phyloP scores from a whole-genome alignment of 2,113 vertebrate genomes.

The Riparia riparia region DNA sequence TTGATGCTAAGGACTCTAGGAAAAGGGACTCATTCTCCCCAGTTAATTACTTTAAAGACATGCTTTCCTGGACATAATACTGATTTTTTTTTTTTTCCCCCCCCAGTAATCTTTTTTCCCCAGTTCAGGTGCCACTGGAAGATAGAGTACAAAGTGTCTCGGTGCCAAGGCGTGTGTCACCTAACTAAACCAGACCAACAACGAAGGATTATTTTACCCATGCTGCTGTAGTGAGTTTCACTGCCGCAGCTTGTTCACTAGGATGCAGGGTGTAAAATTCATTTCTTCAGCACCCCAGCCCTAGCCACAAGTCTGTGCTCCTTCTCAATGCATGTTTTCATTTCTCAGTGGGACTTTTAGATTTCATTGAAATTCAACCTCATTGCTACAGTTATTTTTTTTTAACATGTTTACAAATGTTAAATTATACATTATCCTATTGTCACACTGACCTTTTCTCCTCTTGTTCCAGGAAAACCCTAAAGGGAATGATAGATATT shows the following conservation, averaged over 20 bases:
- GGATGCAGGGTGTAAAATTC: background rate
- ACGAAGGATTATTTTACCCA: background rate
- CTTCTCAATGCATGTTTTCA: background rate
- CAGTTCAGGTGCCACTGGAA: background rate
- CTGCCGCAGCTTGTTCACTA: background rate
- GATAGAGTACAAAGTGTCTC: background rate
- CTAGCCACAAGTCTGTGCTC: background rate
- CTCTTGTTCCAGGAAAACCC: slow-evolving; percentile 93
- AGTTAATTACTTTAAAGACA: background rate
- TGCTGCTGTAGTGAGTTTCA: background rate
- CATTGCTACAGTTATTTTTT: background rate
- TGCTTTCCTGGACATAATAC: background rate
- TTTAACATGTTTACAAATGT: background rate
- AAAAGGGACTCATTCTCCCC: background rate
- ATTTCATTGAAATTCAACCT: background rate
- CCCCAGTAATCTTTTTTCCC: background rate
- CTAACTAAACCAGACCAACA: background rate
- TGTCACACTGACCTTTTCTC: slow-evolving; percentile 90
- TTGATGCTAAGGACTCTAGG: background rate
- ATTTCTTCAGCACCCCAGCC: background rate
- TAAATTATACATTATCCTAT: background rate
- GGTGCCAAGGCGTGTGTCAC: background rate
- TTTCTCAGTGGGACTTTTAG: background rate
- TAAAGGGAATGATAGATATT: slow-evolving; percentile 73
- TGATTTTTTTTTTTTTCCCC: background rate